Evolutionary conservation across 2,113 vertebrate species (phyloP), one percentile per base, ranked within the genome.

Genomic region (Alethe castanea): DNA sequence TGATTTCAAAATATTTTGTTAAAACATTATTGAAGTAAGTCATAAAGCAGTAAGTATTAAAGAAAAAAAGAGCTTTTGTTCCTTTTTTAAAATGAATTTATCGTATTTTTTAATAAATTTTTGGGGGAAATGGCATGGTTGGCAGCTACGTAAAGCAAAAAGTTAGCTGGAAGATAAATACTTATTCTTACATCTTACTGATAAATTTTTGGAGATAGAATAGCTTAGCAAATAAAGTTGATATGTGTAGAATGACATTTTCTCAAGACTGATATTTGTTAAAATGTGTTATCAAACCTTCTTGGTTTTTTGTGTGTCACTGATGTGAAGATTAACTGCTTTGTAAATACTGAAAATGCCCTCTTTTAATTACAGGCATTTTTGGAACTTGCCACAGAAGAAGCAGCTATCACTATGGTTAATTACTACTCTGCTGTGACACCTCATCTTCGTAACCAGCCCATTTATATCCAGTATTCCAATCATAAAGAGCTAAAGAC

Each of bases 401-500:
- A 99, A 97, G 98, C 99, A 24, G 99, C 99, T 95, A 98, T 99
- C 83, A 99, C 99, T 14, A 99, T 99, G 99, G 99, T 99, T 61
- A 99, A 99, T 97, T 99, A 99, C 94, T 99, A 99, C 95, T 98
- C 98, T 65, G 99, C 99, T 38, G 98, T 99, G 74, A 99, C 98
- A 1, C 99, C 99, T 88, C 99, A 99, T 64, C 97, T 99, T 91
- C 99, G 99, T 91, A 99, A 99, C 82, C 98, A 99, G 45, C 99
- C 99, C 0, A 98, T 99, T 89, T 99, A 99, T 81, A 99, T 99
- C 94, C 99, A 99, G 89, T 99, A 99, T 96, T 99, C 99, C 42
- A 99, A 99, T 97, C 99, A 99, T 96, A 99, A 99, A 97, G 99
- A 99, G 65, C 98, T 99, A 15, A 99, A 99, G 97, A 99, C 99